Conservation (phyloP, 2,888 invertebrate genomes). For the Heliconius hortense region DNA sequence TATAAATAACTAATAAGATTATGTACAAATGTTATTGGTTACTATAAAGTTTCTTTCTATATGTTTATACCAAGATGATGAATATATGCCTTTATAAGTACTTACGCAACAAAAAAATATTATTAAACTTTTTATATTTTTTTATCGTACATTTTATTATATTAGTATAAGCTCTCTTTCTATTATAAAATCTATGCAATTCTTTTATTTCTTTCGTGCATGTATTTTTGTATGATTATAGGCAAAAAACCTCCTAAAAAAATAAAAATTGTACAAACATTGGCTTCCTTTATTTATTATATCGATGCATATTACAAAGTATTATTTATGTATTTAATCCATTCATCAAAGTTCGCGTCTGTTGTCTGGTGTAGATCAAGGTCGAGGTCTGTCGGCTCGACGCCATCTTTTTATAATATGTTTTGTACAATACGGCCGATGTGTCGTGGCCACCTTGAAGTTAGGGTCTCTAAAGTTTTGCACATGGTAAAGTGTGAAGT, state of each 20-base stretch:
- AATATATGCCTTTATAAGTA: background rate
- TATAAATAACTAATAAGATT: background rate
- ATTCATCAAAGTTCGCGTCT: slow-evolving; percentile 8
- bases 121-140: background rate
- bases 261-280: too few species aligned
- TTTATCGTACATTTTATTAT: background rate
- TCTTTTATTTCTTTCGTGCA: background rate
- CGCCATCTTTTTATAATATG: background rate
- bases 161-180: background rate
- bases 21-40: background rate
- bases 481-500: background rate
- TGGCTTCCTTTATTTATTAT: background rate
- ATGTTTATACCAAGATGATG: background rate
- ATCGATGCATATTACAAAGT: background rate
- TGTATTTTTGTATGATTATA: too few species aligned
- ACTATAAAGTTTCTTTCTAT: background rate
- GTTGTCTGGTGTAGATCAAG: slow-evolving; percentile 7
- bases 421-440: background rate
- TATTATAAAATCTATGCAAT: background rate
- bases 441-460: background rate
- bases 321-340: background rate
- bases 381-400: background rate
- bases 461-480: background rate
- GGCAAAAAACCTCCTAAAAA: too few species aligned
- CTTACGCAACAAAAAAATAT: background rate